phyloP scores from a whole-genome alignment of 2,888 invertebrate species.

The Machimus rusticus region DNA sequence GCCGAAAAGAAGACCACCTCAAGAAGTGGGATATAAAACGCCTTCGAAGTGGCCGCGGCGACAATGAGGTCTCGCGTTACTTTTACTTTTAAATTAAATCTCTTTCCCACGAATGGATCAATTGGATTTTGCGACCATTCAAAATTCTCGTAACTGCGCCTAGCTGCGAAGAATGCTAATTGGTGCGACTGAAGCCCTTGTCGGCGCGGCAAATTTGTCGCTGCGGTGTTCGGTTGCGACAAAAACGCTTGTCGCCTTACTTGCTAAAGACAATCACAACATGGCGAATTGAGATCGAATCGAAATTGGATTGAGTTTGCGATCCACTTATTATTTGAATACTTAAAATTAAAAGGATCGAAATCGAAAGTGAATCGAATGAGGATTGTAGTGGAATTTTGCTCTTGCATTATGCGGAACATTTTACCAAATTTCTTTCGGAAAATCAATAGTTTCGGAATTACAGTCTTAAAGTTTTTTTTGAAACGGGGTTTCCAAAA shows the following conservation, averaged over 20 bases:
- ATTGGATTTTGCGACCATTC: neutral
- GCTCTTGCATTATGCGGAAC: too few relatives aligned
- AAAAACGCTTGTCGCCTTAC: neutral
- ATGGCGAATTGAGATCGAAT: too few relatives aligned
- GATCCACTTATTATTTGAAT: too few relatives aligned
- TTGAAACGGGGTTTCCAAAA: too few relatives aligned
- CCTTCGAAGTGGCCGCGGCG: neutral
- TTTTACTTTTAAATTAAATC: constrained; percentile 14
- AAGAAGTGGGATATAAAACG: neutral
- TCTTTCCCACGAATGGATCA: constrained; percentile 32
- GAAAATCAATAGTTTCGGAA: too few relatives aligned
- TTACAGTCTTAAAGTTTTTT: too few relatives aligned
- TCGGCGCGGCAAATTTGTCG: neutral
- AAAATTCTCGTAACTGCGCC: constrained; percentile 15
- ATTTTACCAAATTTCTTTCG: too few relatives aligned
- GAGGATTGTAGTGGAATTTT: too few relatives aligned
- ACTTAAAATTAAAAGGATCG: too few relatives aligned
- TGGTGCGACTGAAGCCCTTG: neutral
- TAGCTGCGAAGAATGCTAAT: constrained; percentile 12
- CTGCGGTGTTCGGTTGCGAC: neutral
- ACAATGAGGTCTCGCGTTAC: neutral
- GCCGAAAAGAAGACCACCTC: neutral
- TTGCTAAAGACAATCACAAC: neutral
- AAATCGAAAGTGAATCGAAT: too few relatives aligned
- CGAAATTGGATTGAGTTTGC: too few relatives aligned